A percentile compares a stretch with the other conserved stretches of the same genome.
Evolutionary conservation across 2,797 vertebrate species (phyloP).

Genomic region (Tympanoctomys barrerae): DNA sequence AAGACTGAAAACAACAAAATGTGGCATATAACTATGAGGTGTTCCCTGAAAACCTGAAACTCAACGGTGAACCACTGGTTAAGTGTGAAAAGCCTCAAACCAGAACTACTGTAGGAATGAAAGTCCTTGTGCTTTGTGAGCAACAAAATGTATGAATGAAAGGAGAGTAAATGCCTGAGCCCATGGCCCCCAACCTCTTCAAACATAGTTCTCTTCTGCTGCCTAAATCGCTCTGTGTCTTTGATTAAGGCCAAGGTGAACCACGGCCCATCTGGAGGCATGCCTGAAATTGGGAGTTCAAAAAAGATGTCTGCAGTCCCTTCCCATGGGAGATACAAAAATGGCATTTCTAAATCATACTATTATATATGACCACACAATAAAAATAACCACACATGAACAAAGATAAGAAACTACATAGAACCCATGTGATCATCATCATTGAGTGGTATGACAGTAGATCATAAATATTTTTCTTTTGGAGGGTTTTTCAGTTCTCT

Average conservation of each 20-base stretch:
- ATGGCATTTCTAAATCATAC: background rate
- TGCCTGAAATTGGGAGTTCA: background rate
- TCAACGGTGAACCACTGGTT: background rate
- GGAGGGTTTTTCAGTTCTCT: background rate
- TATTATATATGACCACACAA: background rate
- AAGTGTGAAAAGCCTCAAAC: background rate
- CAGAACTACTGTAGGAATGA: background rate
- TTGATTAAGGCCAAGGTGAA: background rate
- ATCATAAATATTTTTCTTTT: constrained; percentile 20
- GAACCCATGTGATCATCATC: background rate
- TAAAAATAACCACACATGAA: constrained; percentile 36
- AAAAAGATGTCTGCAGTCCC: background rate
- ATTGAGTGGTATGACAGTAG: background rate
- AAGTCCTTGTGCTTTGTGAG: background rate
- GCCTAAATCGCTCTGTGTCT: background rate
- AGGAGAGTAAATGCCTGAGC: background rate
- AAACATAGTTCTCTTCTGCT: background rate
- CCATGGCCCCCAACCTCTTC: background rate
- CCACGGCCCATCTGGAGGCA: background rate
- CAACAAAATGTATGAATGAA: background rate
- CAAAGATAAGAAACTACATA: constrained; percentile 26
- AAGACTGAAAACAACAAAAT: constrained; percentile 37
- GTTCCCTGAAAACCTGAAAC: background rate
- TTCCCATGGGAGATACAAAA: constrained; percentile 2
- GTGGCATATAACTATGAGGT: background rate